Percentiles rank a stretch among this genome's conserved stretches.
phyloP scores from a whole-genome alignment of 2,888 invertebrate species.

The Pedicia rivosa region DNA sequence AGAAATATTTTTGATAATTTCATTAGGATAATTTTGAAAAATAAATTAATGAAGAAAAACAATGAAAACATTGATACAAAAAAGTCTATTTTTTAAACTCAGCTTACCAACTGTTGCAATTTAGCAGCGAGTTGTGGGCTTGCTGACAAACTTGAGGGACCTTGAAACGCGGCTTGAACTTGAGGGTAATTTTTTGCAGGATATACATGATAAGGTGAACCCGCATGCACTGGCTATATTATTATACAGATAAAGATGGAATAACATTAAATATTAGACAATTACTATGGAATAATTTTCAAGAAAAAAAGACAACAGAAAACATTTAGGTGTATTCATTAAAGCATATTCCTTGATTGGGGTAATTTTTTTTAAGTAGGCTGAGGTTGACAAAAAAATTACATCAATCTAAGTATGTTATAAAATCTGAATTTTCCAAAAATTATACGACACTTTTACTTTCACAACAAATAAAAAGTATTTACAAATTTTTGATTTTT shows the following conservation, averaged over 20 bases:
- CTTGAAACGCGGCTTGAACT: conserved; percentile 40
- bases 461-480: too few relatives aligned
- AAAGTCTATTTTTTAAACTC: conserved; percentile 20
- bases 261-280: conserved; percentile 1
- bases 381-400: too few relatives aligned
- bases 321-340: too few relatives aligned
- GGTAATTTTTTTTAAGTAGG: too few relatives aligned
- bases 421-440: too few relatives aligned
- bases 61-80: not conserved
- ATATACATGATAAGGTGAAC: conserved; percentile 60
- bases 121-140: conserved; percentile 27
- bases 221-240: conserved; percentile 38
- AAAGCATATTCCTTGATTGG: too few relatives aligned
- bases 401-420: too few relatives aligned
- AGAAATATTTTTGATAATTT: conserved; percentile 4
- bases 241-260: conserved; percentile 8
- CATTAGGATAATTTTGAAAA: too few relatives aligned
- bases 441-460: too few relatives aligned
- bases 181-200: conserved; percentile 43
- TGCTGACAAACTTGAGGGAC: conserved; percentile 28
- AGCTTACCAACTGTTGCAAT: conserved; percentile 17
- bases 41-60: conserved; percentile 6
- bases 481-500: too few relatives aligned
- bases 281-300: too few relatives aligned
- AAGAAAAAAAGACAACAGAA: too few relatives aligned